Evolutionary conservation across 2,797 vertebrate genomes (phyloP).

Genomic region (Nasua narica): DNA sequence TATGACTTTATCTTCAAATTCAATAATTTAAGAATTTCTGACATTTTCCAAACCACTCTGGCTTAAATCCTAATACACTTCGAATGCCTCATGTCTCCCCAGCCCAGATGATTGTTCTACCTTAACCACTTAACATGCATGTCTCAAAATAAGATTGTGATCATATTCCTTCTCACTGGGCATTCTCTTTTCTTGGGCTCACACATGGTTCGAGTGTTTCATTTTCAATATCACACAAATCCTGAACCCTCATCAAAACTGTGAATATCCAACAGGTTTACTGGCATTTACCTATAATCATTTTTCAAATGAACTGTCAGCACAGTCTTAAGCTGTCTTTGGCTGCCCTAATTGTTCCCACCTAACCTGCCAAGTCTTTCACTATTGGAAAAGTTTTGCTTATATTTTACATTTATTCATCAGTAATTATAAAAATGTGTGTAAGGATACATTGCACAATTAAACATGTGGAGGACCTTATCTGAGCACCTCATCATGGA

Average conservation of each 20-base stretch:
- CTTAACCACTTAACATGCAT: background rate
- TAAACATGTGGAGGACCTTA: background rate
- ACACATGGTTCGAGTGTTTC: constrained; percentile 78
- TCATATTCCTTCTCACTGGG: background rate
- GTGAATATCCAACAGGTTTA: constrained; percentile 80
- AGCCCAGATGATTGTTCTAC: background rate
- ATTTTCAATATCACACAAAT: constrained; percentile 80
- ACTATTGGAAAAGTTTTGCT: constrained; percentile 70
- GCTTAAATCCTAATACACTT: background rate
- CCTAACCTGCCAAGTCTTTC: constrained; percentile 74
- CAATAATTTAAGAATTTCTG: background rate
- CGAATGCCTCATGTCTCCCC: background rate
- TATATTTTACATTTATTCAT: constrained; percentile 74
- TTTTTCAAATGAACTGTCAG: constrained; percentile 83
- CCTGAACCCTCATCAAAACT: constrained; percentile 79
- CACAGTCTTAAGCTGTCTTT: constrained; percentile 81
- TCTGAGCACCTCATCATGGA: background rate
- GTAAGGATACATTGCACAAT: background rate
- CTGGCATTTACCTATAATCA: constrained; percentile 80
- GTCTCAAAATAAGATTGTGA: constrained; percentile 2
- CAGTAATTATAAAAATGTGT: constrained; percentile 38
- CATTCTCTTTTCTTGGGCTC: constrained; percentile 64
- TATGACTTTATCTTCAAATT: background rate
- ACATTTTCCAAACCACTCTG: background rate
- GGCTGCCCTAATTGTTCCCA: constrained; percentile 78